phyloP scores from a whole-genome alignment of 2,797 vertebrate genomes.

The Carcharodon carcharias region DNA sequence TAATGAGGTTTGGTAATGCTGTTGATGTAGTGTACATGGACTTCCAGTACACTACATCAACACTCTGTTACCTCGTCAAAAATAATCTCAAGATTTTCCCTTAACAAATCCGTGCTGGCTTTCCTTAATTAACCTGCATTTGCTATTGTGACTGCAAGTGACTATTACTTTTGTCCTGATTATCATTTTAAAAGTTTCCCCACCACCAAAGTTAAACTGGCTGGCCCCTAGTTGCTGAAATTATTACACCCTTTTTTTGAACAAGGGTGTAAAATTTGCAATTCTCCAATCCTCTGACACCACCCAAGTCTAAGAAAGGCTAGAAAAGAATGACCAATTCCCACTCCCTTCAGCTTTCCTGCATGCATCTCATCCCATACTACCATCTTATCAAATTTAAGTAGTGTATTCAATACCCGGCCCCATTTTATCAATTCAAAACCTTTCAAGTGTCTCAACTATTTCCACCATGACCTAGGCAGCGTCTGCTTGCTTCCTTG shows the following conservation, averaged over 20 bases:
- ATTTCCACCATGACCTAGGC: neutral
- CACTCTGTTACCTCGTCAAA: too few relatives aligned
- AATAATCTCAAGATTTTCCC: too few relatives aligned
- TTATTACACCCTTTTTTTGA: neutral
- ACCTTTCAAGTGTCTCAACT: neutral
- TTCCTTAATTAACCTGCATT: neutral
- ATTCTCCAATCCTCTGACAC: neutral
- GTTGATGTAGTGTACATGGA: too few relatives aligned
- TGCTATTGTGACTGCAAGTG: neutral
- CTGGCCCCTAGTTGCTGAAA: too few relatives aligned
- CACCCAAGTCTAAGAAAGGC: neutral
- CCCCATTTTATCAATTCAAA: too few relatives aligned
- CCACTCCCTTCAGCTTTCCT: neutral
- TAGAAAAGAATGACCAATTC: neutral
- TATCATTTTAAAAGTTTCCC: neutral
- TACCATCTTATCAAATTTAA: neutral
- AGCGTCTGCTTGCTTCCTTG: neutral
- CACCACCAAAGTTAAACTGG: too few relatives aligned
- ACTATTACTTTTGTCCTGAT: neutral
- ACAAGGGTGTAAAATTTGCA: neutral
- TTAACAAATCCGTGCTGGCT: neutral
- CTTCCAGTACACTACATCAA: too few relatives aligned
- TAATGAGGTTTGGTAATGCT: neutral
- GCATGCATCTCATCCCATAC: neutral
- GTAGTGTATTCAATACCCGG: neutral